A percentile compares a stretch with the other conserved stretches of the same genome.
These are phyloP conservation scores for Lottia scabra DNA, from an alignment of 2,888 invertebrate genomes.

Conservation along the genomic window DNA sequence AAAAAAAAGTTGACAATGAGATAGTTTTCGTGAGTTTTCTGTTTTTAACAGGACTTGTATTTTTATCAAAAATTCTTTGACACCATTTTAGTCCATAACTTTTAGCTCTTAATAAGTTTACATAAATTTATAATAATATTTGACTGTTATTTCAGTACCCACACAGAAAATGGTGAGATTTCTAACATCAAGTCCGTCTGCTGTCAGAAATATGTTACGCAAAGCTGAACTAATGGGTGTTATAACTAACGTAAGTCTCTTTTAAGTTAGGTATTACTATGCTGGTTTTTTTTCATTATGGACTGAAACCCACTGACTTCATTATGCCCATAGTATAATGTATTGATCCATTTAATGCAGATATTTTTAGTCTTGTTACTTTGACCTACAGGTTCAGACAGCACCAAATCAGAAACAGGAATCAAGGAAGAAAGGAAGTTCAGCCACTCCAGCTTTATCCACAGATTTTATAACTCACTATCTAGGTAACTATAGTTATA, in stretches of 20 bases:
- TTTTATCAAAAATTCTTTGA: too few species aligned
- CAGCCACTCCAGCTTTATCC: slow-evolving; percentile 87
- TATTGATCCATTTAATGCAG: too few species aligned
- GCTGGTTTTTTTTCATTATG: too few species aligned
- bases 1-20: too few species aligned
- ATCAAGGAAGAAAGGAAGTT: slow-evolving; percentile 92
- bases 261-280: neutral
- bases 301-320: too few species aligned
- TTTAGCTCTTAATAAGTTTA: too few species aligned
- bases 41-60: too few species aligned
- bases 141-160: slow-evolving; percentile 76
- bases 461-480: slow-evolving; percentile 96
- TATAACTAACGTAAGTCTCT: slow-evolving; percentile 74
- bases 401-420: slow-evolving; percentile 73
- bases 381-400: slow-evolving; percentile 45
- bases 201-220: slow-evolving; percentile 77
- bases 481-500: slow-evolving; percentile 69
- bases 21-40: too few species aligned
- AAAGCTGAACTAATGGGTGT: slow-evolving; percentile 92
- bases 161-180: slow-evolving; percentile 94
- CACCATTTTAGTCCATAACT: too few species aligned
- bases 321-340: too few species aligned
- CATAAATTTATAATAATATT: too few species aligned
- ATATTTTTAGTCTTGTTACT: too few species aligned
- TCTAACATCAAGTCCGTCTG: slow-evolving; percentile 90